Evolutionary conservation across 1,140 invertebrate species (phyloP), one percentile per base, ranked within the genome.

Genomic region (Aphelenchoides fujianensis): DNA sequence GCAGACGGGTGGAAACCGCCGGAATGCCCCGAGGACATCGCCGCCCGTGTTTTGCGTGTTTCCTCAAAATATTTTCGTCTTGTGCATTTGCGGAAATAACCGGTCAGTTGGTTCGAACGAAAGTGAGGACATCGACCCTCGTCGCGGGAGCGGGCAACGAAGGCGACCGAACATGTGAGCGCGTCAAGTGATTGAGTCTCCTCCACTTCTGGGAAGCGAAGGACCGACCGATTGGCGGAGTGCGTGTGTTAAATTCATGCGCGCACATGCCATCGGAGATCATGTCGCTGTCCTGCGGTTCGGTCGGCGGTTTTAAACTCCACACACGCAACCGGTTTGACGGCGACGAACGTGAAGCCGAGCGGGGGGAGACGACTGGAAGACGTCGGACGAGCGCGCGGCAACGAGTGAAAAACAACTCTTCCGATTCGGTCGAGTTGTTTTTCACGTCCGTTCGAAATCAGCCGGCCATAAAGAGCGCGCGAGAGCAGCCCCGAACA

Each of bases 271-370:
- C 59, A n/a, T 2, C 30, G 16, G n/a, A n/a, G n/a, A n/a, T 61
- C 30, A 61, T 61, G 31, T 19, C 16, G 59, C 59, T n/a, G n/a
- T n/a, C n/a, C n/a, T 31, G 59, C 59, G 2, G 59, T 61, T 61
- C 36, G 12, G 12, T 48, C 41, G 41, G 23, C 57, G 41, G 16
- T 53, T 61, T 16, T 61, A 61, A 61, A n/a, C 57, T 53, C 53
- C 57, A 12, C 41, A n/a, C n/a, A n/a, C 41, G 12, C 16, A 16
- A 61, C 16, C 41, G 57, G 57, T 61, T 16, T 61, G 16, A 16
- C 16, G 57, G 57, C 57, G 53, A 53, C 23, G 41, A 48, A 48
- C 41, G 41, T 48, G 41, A 48, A 48, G 23, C 12, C 41, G 53
- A 53, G 19, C 41, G 16, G 57, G 9, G 16, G 19, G 16, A 61